Percentiles rank a stretch among this genome's conserved stretches.
These are phyloP conservation scores for Aspidapion aeneum DNA, from an alignment of 2,888 invertebrate genomes.

Conservation along the genomic window DNA sequence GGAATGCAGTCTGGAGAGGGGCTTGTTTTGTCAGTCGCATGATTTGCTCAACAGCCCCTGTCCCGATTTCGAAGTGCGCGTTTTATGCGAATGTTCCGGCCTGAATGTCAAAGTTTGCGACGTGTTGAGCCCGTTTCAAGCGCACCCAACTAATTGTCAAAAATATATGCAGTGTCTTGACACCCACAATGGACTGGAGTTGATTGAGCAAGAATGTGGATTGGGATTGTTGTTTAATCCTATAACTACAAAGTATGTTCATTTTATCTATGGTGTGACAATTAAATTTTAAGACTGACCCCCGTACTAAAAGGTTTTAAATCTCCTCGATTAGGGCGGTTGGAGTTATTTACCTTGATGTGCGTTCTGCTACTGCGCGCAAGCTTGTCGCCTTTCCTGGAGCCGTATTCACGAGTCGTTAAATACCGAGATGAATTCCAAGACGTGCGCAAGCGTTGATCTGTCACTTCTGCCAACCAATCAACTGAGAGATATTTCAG, in stretches of 20 bases:
- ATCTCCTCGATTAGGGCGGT: too few species aligned
- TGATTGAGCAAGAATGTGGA: constrained; percentile 64
- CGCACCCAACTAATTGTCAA: constrained; percentile 63
- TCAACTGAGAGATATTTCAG: too few species aligned
- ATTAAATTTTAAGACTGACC: too few species aligned
- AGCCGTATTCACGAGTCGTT: too few species aligned
- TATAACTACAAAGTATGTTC: constrained; percentile 51
- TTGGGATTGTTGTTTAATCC: constrained; percentile 66
- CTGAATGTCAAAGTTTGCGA: constrained; percentile 39
- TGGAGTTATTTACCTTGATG: too few species aligned
- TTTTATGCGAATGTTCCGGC: constrained; percentile 22
- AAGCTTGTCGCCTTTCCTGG: constrained; percentile 55
- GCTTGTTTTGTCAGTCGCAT: constrained; percentile 60
- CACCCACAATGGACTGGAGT: constrained; percentile 35
- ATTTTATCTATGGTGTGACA: constrained; percentile 49
- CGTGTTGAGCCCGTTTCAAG: constrained; percentile 53
- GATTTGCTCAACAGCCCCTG: constrained; percentile 49
- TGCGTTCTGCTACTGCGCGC: too few species aligned
- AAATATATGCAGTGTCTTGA: constrained; percentile 68
- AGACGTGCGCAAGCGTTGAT: too few species aligned
- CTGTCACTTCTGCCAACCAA: too few species aligned
- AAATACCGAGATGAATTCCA: too few species aligned
- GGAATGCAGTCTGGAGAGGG: constrained; percentile 70
- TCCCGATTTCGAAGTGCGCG: constrained; percentile 77
- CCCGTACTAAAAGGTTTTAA: too few species aligned